A percentile compares a stretch with the other conserved stretches of the same genome.
Evolutionary conservation across 2,888 invertebrate genomes (phyloP).

Genomic region (Drosophila buzzatii): DNA sequence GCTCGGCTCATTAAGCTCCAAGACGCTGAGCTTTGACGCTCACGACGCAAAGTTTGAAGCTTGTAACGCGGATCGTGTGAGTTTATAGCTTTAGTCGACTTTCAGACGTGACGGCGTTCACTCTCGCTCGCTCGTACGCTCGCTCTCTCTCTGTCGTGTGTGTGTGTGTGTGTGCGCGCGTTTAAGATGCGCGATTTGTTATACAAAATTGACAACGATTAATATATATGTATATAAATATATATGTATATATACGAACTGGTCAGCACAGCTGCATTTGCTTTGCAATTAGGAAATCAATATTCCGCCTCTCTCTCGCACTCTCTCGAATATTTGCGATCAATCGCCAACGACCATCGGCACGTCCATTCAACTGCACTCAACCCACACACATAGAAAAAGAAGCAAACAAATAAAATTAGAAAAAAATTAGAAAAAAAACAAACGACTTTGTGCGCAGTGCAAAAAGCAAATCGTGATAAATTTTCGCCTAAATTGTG

Average conservation of each 20-base stretch:
- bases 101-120: conserved; percentile 73
- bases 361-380: conserved; percentile 70
- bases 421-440: conserved; percentile 24
- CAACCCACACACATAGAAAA: conserved; percentile 63
- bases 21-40: conserved; percentile 46
- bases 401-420: conserved; percentile 14
- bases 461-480: conserved; percentile 76
- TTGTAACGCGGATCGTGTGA: conserved; percentile 50
- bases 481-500: conserved; percentile 74
- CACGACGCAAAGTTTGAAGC: conserved; percentile 18
- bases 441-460: conserved; percentile 66
- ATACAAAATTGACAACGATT: conserved; percentile 48
- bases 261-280: conserved; percentile 58
- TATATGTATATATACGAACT: conserved; percentile 60
- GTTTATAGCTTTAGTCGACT: conserved; percentile 65
- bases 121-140: neutral
- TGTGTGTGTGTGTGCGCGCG: conserved; percentile 47
- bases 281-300: conserved; percentile 51
- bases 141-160: neutral
- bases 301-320: conserved; percentile 29
- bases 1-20: conserved; percentile 53
- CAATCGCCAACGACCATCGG: conserved; percentile 50
- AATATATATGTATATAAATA: conserved; percentile 36
- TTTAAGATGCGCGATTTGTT: conserved; percentile 31
- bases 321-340: conserved; percentile 25